Percentiles rank a stretch among this genome's conserved stretches.
Conservation (phyloP, 37 sponge, comb jelly and placozoan species). For the Petrosia ficiformis region DNA sequence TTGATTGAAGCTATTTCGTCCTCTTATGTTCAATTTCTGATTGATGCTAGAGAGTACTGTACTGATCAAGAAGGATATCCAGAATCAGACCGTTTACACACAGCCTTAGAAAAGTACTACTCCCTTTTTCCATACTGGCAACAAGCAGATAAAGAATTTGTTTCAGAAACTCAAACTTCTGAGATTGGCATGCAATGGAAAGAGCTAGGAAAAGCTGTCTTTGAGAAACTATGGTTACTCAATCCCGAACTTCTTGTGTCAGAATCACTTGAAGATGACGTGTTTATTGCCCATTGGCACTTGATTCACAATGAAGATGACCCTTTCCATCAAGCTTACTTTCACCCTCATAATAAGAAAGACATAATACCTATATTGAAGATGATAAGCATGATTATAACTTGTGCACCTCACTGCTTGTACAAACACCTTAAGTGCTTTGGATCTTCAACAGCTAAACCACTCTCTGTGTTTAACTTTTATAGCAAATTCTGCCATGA, state of each 20-base stretch:
- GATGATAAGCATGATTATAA: constrained; percentile 43
- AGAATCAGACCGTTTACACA: not conserved
- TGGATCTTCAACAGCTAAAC: not conserved
- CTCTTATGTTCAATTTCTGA: constrained; percentile 64
- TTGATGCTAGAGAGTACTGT: not conserved
- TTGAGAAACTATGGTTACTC: not conserved
- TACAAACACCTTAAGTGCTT: constrained; percentile 15
- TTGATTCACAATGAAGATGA: constrained; percentile 1
- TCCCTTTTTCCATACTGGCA: constrained; percentile 25
- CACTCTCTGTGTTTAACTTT: not conserved
- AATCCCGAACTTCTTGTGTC: constrained; percentile 10
- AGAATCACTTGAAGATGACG: not conserved
- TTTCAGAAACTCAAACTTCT: not conserved
- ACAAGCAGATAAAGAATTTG: not conserved
- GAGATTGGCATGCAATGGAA: not conserved
- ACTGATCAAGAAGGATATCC: not conserved
- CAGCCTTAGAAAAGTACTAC: constrained; percentile 27
- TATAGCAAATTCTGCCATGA: not conserved
- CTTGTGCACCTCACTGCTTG: constrained; percentile 19
- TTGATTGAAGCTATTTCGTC: constrained; percentile 50
- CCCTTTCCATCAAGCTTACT: constrained; percentile 19
- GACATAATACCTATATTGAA: constrained; percentile 3
- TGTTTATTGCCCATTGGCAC: not conserved
- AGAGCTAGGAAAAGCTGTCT: constrained; percentile 10
- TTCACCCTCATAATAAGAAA: not conserved